Evolutionary conservation across 1,140 invertebrate species (phyloP).

Genomic region (Drosophila pectinifera): DNA sequence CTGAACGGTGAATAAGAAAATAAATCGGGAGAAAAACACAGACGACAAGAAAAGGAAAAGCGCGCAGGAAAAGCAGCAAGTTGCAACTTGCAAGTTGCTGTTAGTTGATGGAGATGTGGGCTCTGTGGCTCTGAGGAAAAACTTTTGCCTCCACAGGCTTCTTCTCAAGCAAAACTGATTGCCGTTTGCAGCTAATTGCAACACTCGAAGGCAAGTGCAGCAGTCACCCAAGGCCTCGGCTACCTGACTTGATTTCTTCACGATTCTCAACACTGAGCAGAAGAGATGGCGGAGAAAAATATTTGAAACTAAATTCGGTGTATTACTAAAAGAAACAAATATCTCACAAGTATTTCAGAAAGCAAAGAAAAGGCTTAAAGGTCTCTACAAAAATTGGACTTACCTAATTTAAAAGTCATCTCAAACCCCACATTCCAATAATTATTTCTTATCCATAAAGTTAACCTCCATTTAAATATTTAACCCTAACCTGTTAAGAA

Average conservation of each 20-base stretch:
- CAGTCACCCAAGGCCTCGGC: constrained; percentile 37
- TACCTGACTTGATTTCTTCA: constrained; percentile 59
- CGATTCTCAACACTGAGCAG: constrained; percentile 12
- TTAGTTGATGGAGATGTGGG: constrained; percentile 46
- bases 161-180: constrained; percentile 61
- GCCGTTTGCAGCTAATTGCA: constrained; percentile 64
- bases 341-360: too few species aligned
- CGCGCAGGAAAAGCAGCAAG: constrained; percentile 46
- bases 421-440: too few species aligned
- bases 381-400: too few species aligned
- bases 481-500: too few species aligned
- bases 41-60: constrained; percentile 34
- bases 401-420: too few species aligned
- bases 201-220: constrained; percentile 58
- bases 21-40: not conserved
- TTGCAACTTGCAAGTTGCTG: constrained; percentile 12
- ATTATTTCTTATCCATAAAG: too few species aligned
- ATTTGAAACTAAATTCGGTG: not conserved
- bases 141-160: constrained; percentile 35
- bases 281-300: not conserved
- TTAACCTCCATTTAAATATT: too few species aligned
- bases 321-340: not conserved
- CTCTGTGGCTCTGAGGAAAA: constrained; percentile 29
- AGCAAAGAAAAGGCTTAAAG: too few species aligned
- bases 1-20: constrained; percentile 39